Conservation (phyloP, 2,888 invertebrate genomes). For the Lasioglossum malachurum region DNA sequence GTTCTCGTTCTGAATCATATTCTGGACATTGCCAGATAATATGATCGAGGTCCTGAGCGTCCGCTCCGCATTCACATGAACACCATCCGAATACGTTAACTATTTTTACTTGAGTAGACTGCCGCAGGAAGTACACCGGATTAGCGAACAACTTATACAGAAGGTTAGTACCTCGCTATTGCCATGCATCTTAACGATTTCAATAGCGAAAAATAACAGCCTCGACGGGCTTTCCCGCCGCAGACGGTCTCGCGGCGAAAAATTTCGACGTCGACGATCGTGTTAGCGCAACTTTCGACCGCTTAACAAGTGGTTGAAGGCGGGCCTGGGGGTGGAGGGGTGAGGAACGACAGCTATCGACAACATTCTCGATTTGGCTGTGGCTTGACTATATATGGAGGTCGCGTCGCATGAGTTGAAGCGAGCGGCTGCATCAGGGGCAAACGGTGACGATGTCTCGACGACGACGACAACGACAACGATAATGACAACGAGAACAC, state of each 20-base stretch:
- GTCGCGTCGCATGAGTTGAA: neutral
- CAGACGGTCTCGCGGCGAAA: neutral
- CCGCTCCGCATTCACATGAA: too few relatives aligned
- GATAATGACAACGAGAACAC: neutral
- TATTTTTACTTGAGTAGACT: too few relatives aligned
- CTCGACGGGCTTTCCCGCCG: neutral
- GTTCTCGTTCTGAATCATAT: too few relatives aligned
- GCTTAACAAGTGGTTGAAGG: neutral
- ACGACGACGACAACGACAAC: neutral
- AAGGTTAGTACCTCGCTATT: too few relatives aligned
- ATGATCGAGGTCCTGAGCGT: too few relatives aligned
- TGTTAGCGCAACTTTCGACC: neutral
- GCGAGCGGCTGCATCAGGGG: neutral
- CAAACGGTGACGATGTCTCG: neutral
- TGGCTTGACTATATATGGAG: neutral
- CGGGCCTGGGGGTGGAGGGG: neutral
- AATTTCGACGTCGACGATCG: neutral
- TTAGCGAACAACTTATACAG: too few relatives aligned
- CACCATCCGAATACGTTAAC: too few relatives aligned
- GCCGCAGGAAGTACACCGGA: too few relatives aligned
- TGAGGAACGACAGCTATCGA: constrained; percentile 4
- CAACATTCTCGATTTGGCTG: neutral
- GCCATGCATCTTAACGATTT: too few relatives aligned
- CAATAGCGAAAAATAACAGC: neutral
- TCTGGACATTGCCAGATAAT: too few relatives aligned